A percentile compares a stretch with the other conserved stretches of the same genome.
phyloP scores from a whole-genome alignment of 2,888 invertebrate species.

The Dusona sp. region DNA sequence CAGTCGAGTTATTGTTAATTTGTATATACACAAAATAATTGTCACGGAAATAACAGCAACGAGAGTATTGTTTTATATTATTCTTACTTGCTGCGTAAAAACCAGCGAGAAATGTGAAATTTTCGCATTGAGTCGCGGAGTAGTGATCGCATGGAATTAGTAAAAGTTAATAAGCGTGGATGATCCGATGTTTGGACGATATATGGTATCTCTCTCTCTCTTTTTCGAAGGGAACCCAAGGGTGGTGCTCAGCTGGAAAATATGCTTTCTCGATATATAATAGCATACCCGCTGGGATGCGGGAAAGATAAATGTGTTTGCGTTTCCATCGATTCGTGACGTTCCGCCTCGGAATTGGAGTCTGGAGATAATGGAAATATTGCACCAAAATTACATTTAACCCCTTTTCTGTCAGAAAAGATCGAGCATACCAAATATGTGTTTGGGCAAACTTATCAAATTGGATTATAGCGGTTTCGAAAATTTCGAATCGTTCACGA shows the following conservation, averaged over 20 bases:
- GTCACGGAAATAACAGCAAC: slow-evolving; percentile 24
- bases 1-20: slow-evolving; percentile 57
- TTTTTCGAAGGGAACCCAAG: slow-evolving; percentile 29
- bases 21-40: slow-evolving; percentile 11
- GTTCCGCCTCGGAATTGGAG: slow-evolving; percentile 62
- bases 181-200: slow-evolving; percentile 73
- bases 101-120: slow-evolving; percentile 26
- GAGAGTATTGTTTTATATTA: slow-evolving; percentile 61
- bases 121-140: slow-evolving; percentile 15
- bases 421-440: not conserved
- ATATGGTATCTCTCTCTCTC: slow-evolving; percentile 23
- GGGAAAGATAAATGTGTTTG: slow-evolving; percentile 56
- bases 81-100: slow-evolving; percentile 32
- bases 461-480: not conserved
- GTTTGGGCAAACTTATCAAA: not conserved
- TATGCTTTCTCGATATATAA: slow-evolving; percentile 73
- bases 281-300: slow-evolving; percentile 20
- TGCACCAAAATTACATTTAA: not conserved
- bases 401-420: slow-evolving; percentile 3
- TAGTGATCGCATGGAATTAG: slow-evolving; percentile 76
- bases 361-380: slow-evolving; percentile 49
- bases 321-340: slow-evolving; percentile 69
- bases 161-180: slow-evolving; percentile 75
- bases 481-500: not conserved
- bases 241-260: slow-evolving; percentile 69